A percentile compares a stretch with the other conserved stretches of the same genome.
Conservation (phyloP, 30 jellyfish, hydroid and myxozoan genomes). For the Aurelia aurita complex sp. Pacific region DNA sequence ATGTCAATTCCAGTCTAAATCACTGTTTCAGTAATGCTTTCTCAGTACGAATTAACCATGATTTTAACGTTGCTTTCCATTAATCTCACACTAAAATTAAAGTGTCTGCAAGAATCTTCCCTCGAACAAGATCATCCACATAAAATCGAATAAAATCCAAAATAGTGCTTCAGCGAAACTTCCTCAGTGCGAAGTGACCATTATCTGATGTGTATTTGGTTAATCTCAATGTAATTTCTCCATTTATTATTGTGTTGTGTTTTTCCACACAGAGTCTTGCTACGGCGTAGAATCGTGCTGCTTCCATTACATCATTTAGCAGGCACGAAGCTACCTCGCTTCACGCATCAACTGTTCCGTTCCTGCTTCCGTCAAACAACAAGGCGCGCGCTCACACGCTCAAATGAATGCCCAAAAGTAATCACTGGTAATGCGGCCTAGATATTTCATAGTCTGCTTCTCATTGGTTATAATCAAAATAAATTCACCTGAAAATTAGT, state of each 20-base stretch:
- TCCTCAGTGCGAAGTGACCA: no score
- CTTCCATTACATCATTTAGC: slow-evolving; percentile 59
- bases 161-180: no score
- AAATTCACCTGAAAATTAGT: no score
- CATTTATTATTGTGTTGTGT: not conserved
- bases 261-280: slow-evolving; percentile 14
- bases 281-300: slow-evolving; percentile 30
- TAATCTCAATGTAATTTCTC: not conserved
- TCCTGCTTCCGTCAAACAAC: slow-evolving; percentile 78
- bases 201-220: not conserved
- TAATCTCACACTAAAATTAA: not conserved
- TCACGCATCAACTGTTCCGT: slow-evolving; percentile 67
- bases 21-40: not conserved
- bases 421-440: slow-evolving; percentile 68
- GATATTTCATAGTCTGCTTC: not conserved
- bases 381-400: slow-evolving; percentile 82
- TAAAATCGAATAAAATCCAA: no score
- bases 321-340: slow-evolving; percentile 61
- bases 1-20: not conserved
- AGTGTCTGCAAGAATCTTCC: no score
- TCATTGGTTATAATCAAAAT: no score
- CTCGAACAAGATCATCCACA: no score
- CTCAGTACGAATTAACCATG: not conserved
- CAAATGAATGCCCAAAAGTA: slow-evolving; percentile 59
- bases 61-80: not conserved